Percentiles rank a stretch among this genome's conserved stretches.
phyloP scores from a whole-genome alignment of 2,797 vertebrate species.

The Hydrophis major region DNA sequence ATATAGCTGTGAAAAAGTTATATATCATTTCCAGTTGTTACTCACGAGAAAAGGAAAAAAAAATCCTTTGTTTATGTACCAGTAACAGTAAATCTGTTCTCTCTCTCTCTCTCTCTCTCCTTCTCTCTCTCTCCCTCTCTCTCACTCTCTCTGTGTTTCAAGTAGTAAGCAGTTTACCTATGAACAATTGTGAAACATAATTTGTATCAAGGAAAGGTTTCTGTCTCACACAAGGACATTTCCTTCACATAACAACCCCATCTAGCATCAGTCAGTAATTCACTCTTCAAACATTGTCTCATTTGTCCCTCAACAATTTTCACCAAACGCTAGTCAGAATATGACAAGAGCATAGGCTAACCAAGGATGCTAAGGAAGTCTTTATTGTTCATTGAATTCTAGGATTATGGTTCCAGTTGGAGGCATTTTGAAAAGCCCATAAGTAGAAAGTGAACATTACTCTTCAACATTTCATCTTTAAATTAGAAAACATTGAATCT shows the following conservation, averaged over 20 bases:
- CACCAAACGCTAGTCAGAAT: neutral
- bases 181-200: neutral
- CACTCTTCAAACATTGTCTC: neutral
- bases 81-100: neutral
- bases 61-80: neutral
- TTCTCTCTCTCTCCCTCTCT: neutral
- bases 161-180: neutral
- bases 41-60: neutral
- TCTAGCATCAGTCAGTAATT: neutral
- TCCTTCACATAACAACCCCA: neutral
- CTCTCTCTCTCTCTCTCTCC: too few species aligned
- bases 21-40: neutral
- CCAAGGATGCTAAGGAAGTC: neutral
- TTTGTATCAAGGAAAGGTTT: neutral
- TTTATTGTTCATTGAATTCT: neutral
- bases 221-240: conserved; percentile 1
- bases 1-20: neutral
- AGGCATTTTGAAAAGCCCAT: neutral
- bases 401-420: neutral
- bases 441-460: neutral
- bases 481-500: neutral
- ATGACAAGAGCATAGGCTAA: neutral
- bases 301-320: neutral
- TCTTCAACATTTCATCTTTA: neutral
- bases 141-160: neutral